Percentiles rank a stretch among this genome's conserved stretches.
phyloP scores from a whole-genome alignment of 2,888 invertebrate genomes.

The Epirrita christyi region DNA sequence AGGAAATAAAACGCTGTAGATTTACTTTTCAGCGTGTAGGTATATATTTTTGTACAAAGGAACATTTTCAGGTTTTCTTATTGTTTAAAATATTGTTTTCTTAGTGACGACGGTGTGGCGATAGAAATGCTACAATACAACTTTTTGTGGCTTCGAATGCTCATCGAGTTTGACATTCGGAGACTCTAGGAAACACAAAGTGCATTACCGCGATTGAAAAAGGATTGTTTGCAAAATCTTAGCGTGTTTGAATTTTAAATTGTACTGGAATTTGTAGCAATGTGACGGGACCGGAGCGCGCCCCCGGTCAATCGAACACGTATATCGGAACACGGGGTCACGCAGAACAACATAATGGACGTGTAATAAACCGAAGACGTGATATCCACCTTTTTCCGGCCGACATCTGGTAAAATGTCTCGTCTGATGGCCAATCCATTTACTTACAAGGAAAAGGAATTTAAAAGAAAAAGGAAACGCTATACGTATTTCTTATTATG shows the following conservation, averaged over 20 bases:
- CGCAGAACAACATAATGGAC: constrained; percentile 66
- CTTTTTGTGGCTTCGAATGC: constrained; percentile 21
- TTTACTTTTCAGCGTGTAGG: constrained; percentile 63
- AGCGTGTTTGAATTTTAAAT: constrained; percentile 31
- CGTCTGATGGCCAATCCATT: constrained; percentile 46
- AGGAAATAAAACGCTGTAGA: constrained; percentile 67
- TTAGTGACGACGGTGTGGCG: background rate
- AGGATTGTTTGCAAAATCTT: constrained; percentile 20
- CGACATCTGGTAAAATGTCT: constrained; percentile 56
- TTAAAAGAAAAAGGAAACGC: constrained; percentile 39
- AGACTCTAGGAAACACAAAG: constrained; percentile 9
- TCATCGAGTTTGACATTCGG: constrained; percentile 19
- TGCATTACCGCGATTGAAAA: constrained; percentile 31
- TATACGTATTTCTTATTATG: constrained; percentile 29
- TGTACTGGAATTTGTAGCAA: constrained; percentile 22
- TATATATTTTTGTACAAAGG: constrained; percentile 49
- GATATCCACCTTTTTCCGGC: constrained; percentile 64
- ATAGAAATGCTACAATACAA: constrained; percentile 13
- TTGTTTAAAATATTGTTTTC: constrained; percentile 23
- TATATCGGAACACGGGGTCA: constrained; percentile 65
- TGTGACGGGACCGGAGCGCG: constrained; percentile 20
- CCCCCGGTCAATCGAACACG: constrained; percentile 64
- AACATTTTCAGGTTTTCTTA: constrained; percentile 47
- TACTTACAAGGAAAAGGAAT: constrained; percentile 45
- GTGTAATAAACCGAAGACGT: constrained; percentile 80